Evolutionary conservation across 2,797 vertebrate genomes (phyloP).

Genomic region (Gila robusta): DNA sequence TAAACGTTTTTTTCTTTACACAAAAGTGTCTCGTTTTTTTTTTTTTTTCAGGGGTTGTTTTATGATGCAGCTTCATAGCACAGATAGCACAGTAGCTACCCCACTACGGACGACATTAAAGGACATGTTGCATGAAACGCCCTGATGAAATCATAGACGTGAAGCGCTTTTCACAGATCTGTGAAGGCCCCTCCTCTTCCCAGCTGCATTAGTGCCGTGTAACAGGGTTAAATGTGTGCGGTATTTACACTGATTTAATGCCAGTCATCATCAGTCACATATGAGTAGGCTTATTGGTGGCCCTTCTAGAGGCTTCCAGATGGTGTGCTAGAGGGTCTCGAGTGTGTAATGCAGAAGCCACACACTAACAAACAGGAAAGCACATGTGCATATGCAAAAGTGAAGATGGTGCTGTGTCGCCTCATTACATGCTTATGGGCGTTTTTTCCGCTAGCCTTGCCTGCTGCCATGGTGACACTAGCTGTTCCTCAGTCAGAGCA

Average conservation of each 20-base stretch:
- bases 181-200: background rate
- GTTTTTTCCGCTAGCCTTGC: conserved; percentile 65
- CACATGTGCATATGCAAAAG: conserved; percentile 54
- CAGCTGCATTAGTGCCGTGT: conserved; percentile 42
- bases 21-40: no score
- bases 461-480: conserved; percentile 69
- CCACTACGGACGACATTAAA: conserved; percentile 54
- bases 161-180: conserved; percentile 24
- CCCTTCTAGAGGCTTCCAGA: conserved; percentile 69
- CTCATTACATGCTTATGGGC: conserved; percentile 77
- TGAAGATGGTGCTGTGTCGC: conserved; percentile 65
- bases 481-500: conserved; percentile 70
- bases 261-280: conserved; percentile 63
- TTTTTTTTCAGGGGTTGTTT: background rate
- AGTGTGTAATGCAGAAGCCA: conserved; percentile 59
- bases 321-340: conserved; percentile 66
- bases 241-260: conserved; percentile 70
- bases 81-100: conserved; percentile 31
- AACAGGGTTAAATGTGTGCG: conserved; percentile 60
- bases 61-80: conserved; percentile 28
- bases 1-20: no score
- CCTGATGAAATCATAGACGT: conserved; percentile 35
- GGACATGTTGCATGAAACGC: conserved; percentile 55
- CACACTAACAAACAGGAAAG: conserved; percentile 51
- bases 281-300: conserved; percentile 63